Conservation (phyloP, 2,888 invertebrate species). For the Idaea aversata region DNA sequence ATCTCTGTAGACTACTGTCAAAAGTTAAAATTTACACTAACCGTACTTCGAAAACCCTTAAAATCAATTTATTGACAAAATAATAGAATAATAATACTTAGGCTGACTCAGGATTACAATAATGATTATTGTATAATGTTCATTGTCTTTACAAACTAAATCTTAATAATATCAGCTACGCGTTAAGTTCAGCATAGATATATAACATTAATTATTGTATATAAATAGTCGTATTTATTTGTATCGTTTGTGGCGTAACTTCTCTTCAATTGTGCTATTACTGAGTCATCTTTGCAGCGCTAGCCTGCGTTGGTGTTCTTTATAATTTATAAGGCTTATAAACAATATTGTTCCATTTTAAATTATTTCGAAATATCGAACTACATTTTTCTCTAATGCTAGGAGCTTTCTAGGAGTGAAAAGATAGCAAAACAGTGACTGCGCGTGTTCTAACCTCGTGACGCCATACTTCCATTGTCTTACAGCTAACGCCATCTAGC, state of each 20-base stretch:
- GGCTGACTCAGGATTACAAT: constrained; percentile 51
- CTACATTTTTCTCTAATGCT: constrained; percentile 1
- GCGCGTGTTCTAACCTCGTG: constrained; percentile 23
- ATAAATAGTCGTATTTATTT: constrained; percentile 47
- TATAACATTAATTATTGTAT: constrained; percentile 48
- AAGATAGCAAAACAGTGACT: constrained; percentile 33
- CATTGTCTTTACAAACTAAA: constrained; percentile 56
- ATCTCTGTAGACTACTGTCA: constrained; percentile 25
- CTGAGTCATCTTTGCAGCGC: constrained; percentile 47
- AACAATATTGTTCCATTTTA: not conserved
- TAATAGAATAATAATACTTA: constrained; percentile 63
- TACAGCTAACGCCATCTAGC: not conserved
- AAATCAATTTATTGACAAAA: constrained; percentile 40
- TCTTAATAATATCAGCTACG: constrained; percentile 66
- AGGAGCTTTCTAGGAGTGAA: constrained; percentile 39
- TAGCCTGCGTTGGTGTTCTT: constrained; percentile 29
- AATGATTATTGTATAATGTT: constrained; percentile 26
- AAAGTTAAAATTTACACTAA: constrained; percentile 39
- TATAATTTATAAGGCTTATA: constrained; percentile 23
- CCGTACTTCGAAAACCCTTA: constrained; percentile 35
- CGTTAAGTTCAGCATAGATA: constrained; percentile 56
- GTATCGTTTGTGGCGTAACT: constrained; percentile 60
- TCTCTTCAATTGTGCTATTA: constrained; percentile 59
- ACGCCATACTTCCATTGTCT: constrained; percentile 15
- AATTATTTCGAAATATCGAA: constrained; percentile 4